Evolutionary conservation across 2,797 vertebrate genomes (phyloP), one percentile per base, ranked within the genome.

Genomic region (Momotus momota): DNA sequence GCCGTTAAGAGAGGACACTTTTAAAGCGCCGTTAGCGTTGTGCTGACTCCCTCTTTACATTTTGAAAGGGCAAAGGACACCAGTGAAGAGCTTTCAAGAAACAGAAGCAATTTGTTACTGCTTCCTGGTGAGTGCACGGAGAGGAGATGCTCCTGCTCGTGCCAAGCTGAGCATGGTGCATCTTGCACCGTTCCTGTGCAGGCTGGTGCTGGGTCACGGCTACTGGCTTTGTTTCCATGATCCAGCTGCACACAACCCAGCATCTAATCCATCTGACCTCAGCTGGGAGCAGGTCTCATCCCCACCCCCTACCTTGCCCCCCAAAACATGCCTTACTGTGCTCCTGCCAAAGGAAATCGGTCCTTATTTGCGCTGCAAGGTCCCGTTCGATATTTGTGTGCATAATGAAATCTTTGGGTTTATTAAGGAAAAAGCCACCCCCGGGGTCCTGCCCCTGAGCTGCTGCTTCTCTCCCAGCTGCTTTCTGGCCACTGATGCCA

Each of bases 101-200:
- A 96, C 52, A 46, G 90, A 72, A 82, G 62, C 92, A 55, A 94
- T 97, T 96, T 97, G 91, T 95, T 96, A 85, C 90, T 49, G 22
- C 45, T 70, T 69, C 26, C 65, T 78, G 33, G 40, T 1, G 81
- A 86, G 70, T 14, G 55, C 10, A 3, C 1, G 8, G 48, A 35
- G 49, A 26, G 62, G 54, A 61, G 74, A 48, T 21, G 86, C 69
- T 77, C 33, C 43, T 9, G 60, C 79, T 66, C 10, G 7, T 2
- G 51, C 67, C 10, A 19, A 69, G 54, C 31, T 10, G 9, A 6
- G 65, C 52, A 0, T 6, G 18, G 67, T 15, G 1, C 1, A 7
- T 29, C 70, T 41, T 4, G 2, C 66, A 5, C 25, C 4, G 41
- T 21, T 33, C 73, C 80, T 33, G 25, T 22, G 38, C 5, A 7